These are phyloP conservation scores for Cremastinae sp. DNA, from an alignment of 2,888 invertebrate species.

Conservation along the genomic window DNA sequence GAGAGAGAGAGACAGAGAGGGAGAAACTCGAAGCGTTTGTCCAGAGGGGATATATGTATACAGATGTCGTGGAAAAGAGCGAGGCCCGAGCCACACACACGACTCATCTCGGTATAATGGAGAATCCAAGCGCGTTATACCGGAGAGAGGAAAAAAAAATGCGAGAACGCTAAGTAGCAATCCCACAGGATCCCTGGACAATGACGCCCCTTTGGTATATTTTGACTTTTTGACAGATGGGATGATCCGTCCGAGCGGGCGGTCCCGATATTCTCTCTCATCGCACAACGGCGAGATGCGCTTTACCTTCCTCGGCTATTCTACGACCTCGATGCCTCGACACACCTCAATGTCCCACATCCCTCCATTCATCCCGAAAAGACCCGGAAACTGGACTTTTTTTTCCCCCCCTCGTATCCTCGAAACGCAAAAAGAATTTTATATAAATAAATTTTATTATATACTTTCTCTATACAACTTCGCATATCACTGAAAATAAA, in stretches of 20 bases:
- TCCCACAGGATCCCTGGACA: conserved; percentile 78
- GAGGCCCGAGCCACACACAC: conserved; percentile 60
- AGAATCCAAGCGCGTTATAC: conserved; percentile 64
- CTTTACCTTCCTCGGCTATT: conserved; percentile 50
- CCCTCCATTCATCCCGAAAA: conserved; percentile 27
- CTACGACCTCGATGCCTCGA: conserved; percentile 18
- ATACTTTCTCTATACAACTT: too few relatives aligned
- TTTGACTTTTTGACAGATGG: conserved; percentile 81
- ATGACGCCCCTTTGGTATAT: conserved; percentile 77
- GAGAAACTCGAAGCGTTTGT: conserved; percentile 45
- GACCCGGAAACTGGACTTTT: conserved; percentile 44
- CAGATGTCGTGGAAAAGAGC: conserved; percentile 79
- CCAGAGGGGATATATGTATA: conserved; percentile 67
- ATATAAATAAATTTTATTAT: neutral
- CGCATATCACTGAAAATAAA: too few relatives aligned
- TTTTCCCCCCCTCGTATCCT: conserved; percentile 2
- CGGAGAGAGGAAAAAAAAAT: conserved; percentile 62
- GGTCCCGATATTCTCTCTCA: conserved; percentile 49
- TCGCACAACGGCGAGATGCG: conserved; percentile 15
- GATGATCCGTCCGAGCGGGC: conserved; percentile 63
- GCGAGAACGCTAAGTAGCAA: conserved; percentile 79
- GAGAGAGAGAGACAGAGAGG: conserved; percentile 15
- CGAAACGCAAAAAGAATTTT: neutral
- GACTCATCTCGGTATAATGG: conserved; percentile 72
- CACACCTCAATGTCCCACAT: conserved; percentile 28